Evolutionary conservation across 2,888 invertebrate species (phyloP).

Genomic region (Seira musarum): DNA sequence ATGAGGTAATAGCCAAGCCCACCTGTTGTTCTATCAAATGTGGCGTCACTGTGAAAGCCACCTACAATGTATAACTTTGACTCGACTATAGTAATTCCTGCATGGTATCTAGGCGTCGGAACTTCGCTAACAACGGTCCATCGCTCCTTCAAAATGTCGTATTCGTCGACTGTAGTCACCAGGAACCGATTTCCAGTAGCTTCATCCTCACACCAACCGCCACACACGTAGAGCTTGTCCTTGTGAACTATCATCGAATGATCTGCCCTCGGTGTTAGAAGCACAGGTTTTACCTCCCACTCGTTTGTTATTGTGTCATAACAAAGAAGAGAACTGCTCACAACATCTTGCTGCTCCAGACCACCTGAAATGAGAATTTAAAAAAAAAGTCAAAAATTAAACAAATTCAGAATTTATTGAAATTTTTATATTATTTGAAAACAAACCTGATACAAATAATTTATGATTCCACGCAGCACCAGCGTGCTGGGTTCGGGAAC

Average conservation of each 20-base stretch:
- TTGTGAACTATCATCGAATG: constrained; percentile 77
- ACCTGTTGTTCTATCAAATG: constrained; percentile 79
- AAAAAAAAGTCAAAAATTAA: constrained; percentile 70
- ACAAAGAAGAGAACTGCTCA: constrained; percentile 74
- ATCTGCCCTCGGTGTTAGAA: constrained; percentile 79
- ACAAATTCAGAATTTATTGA: neutral
- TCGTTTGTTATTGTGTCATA: constrained; percentile 75
- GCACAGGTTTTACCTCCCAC: constrained; percentile 76
- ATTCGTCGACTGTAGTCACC: constrained; percentile 79
- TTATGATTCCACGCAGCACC: constrained; percentile 73
- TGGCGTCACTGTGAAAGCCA: constrained; percentile 80
- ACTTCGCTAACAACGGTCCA: constrained; percentile 79
- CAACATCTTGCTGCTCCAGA: constrained; percentile 76
- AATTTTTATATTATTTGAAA: neutral
- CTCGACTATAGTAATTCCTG: constrained; percentile 78
- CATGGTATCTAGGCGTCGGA: constrained; percentile 80
- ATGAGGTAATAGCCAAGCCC: constrained; percentile 15
- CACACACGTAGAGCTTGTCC: constrained; percentile 78
- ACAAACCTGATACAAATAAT: constrained; percentile 71
- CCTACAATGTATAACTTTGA: constrained; percentile 80
- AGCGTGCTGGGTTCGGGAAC: constrained; percentile 78
- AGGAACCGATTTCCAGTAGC: constrained; percentile 75
- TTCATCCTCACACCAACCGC: constrained; percentile 75
- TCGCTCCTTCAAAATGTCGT: constrained; percentile 76
- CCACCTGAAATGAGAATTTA: constrained; percentile 75